Conservation (phyloP, 2,113 vertebrate genomes). For the Progne subis region DNA sequence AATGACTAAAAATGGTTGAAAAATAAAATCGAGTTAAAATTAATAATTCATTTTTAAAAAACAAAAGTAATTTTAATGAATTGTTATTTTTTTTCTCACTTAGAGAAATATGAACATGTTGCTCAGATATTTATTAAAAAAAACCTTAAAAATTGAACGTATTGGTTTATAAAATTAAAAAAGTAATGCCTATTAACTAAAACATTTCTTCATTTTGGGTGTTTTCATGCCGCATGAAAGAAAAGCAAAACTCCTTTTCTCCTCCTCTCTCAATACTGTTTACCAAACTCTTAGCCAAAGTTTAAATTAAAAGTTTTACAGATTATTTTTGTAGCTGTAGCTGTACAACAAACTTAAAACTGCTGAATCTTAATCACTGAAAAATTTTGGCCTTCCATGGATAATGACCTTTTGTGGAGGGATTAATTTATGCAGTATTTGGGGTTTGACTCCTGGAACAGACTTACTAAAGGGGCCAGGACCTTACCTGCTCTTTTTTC, state of each 20-base stretch:
- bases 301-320: neutral
- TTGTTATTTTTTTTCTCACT: too few relatives aligned
- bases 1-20: neutral
- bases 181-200: neutral
- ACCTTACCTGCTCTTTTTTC: neutral
- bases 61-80: neutral
- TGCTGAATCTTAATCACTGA: neutral
- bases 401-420: neutral
- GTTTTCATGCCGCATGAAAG: neutral
- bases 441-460: neutral
- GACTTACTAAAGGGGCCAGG: neutral
- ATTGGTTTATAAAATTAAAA: neutral
- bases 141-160: fast-evolving
- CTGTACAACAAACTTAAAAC: neutral
- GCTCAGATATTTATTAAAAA: neutral
- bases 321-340: neutral
- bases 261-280: fast-evolving
- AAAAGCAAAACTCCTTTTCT: neutral
- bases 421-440: neutral
- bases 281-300: neutral
- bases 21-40: neutral
- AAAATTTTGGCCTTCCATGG: neutral
- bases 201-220: fast-evolving
- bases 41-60: neutral
- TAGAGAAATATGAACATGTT: neutral